Evolutionary conservation across 2,888 invertebrate genomes (phyloP), one percentile per base, ranked within the genome.

Genomic region (Thecocarcelia acutangulata): DNA sequence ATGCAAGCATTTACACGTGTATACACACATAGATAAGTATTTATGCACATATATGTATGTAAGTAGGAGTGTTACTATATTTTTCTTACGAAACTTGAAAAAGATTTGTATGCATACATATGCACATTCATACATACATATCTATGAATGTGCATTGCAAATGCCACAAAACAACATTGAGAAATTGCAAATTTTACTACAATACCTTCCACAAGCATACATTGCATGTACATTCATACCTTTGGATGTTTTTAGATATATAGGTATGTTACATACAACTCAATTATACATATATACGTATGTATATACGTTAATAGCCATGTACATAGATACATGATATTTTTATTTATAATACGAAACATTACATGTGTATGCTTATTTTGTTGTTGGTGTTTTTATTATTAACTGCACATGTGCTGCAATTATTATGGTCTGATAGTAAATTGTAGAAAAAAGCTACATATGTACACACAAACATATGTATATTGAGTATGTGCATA

Each of bases 331-430:
- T n/a, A 48, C 33, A 46, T 8, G 40, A 56, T 59, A 13, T 40
- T 40, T 59, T 6, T n/a, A 59, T 44, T n/a, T 21, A 24, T 21
- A 42, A 24, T 4, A n/a, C 3, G 13, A 59, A 42, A 21, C n/a
- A n/a, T n/a, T n/a, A n/a, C n/a, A n/a, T n/a, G n/a, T n/a, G 21
- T 12, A 21, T 17, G 17, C 15, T 37, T 9, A 46, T 50, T 21
- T 61, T 40, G 52, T 68, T 19, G 8, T 33, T 6, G 33, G 33
- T 9, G 8, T 8, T 61, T 28, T 50, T 37, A 54, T 56, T 15
- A 59, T 64, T 69, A 74, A 78, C 70, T 82, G 70, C 82, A 74
- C 82, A 82, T 82, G 74, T 78, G 82, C 78, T 75, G 61, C 64
- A 74, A 72, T 70, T 72, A 66, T 50, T 33, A 64, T 78, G 66